Evolutionary conservation across 2,113 vertebrate genomes (phyloP).

Genomic region (Odocoileus hemionus): DNA sequence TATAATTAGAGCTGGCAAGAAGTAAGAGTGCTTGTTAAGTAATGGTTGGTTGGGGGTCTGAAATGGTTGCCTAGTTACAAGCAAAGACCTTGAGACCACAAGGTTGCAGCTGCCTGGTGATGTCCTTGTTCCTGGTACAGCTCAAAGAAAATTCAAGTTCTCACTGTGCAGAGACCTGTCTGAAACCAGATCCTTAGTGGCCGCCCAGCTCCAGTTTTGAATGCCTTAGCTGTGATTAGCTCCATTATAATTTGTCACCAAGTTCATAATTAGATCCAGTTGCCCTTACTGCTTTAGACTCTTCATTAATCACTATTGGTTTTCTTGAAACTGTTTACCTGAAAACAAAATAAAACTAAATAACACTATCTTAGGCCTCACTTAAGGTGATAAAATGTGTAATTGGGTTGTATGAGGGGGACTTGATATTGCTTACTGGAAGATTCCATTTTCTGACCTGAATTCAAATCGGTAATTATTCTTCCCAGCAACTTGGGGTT

Average conservation of each 20-base stretch:
- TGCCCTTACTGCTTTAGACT: neutral
- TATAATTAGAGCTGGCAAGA: neutral
- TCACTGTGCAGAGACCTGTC: neutral
- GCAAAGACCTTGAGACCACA: neutral
- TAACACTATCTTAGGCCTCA: neutral
- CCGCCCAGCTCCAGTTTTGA: neutral
- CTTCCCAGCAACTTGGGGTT: neutral
- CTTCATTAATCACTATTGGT: neutral
- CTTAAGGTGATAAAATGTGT: neutral
- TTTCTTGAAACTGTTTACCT: neutral
- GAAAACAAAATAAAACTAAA: neutral
- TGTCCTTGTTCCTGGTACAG: neutral
- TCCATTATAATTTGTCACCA: neutral
- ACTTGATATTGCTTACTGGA: neutral
- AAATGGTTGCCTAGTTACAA: neutral
- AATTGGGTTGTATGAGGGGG: neutral
- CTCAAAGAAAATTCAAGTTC: neutral
- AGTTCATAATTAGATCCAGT: neutral
- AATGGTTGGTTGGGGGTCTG: neutral
- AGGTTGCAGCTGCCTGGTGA: neutral
- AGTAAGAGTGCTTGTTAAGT: neutral
- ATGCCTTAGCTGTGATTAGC: neutral
- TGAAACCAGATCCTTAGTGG: neutral
- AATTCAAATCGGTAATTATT: slow-evolving; percentile 36
- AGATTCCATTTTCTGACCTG: slow-evolving; percentile 6